Base-by-base conservation (phyloP, 2,113 vertebrate genomes). In the Syrrhaptes paradoxus region DNA sequence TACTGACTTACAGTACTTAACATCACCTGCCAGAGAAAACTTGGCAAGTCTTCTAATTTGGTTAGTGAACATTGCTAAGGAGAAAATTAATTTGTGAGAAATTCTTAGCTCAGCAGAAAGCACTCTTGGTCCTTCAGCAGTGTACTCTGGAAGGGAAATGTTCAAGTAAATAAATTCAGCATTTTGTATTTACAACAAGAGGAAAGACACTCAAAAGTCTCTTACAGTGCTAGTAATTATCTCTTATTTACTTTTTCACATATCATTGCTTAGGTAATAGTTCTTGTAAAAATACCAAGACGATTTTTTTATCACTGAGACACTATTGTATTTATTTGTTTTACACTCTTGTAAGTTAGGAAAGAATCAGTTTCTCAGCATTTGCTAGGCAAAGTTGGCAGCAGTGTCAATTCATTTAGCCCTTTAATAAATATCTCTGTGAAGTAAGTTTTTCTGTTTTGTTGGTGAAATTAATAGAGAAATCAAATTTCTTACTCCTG, bases 11-110 rank as follows among this genome's bases (percentile, higher is more conserved):
- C 18, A 85, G 68, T 68, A 52, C 29, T 92, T 77, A 91, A 71
- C 28, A 52, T 77, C 86, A 87, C 82, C 89, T 96, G 95, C 85
- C 91, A 95, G 87, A 86, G 51, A 88, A 96, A 89, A 93, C 79
- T 88, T 95, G 88, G 81, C 87, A 76, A 21, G 6, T 43, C 34
- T 92, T 92, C 79, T 77, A 8, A 81, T 94, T 82, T 95, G 91
- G 75, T 77, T 82, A 88, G 75, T 62, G 85, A 88, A 78, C 61
- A 28, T 49, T 91, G 75, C 72, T 72, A 78, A 88, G 76, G 76
- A 67, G 63, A 87, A 86, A 79, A 87, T 76, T 77, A 94, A 93
- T 97, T 87, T 89, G 51, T 82, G 66, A 93, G 70, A 71, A 90
- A 55, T 43, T 92, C 73, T 51, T 48, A 94, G 76, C 49, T 95